phyloP scores from a whole-genome alignment of 2,113 vertebrate species.

The Megaptera novaeangliae region DNA sequence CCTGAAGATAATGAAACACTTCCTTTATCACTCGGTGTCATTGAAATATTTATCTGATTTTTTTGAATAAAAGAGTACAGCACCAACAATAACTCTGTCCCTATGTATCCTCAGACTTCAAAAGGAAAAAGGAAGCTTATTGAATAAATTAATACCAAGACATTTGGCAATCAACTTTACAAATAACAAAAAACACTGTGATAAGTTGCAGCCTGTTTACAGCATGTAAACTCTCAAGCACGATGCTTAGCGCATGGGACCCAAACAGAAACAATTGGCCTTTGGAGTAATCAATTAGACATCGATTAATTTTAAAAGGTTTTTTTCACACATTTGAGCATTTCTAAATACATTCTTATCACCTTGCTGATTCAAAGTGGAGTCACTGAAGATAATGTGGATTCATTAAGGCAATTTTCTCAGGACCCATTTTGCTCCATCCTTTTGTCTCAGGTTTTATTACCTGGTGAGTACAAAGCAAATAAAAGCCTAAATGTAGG shows the following conservation, averaged over 20 bases:
- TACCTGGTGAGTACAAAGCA: neutral
- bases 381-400: neutral
- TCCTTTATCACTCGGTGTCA: conserved; percentile 46
- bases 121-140: conserved; percentile 8
- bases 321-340: neutral
- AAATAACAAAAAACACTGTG: conserved; percentile 8
- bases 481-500: neutral
- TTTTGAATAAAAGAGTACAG: conserved; percentile 65
- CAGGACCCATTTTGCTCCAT: neutral
- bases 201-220: neutral
- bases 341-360: conserved; percentile 2
- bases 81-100: conserved; percentile 12
- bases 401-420: neutral
- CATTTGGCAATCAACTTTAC: conserved; percentile 6
- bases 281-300: neutral
- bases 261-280: neutral
- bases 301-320: neutral
- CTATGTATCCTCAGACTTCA: neutral
- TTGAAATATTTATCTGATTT: conserved; percentile 73
- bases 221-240: neutral
- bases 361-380: neutral
- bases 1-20: conserved; percentile 57
- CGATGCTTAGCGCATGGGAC: neutral
- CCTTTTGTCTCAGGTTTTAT: neutral
- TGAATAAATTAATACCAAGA: conserved; percentile 27